Evolutionary conservation across 1,140 invertebrate species (phyloP).

Genomic region (Babylonia areolata): DNA sequence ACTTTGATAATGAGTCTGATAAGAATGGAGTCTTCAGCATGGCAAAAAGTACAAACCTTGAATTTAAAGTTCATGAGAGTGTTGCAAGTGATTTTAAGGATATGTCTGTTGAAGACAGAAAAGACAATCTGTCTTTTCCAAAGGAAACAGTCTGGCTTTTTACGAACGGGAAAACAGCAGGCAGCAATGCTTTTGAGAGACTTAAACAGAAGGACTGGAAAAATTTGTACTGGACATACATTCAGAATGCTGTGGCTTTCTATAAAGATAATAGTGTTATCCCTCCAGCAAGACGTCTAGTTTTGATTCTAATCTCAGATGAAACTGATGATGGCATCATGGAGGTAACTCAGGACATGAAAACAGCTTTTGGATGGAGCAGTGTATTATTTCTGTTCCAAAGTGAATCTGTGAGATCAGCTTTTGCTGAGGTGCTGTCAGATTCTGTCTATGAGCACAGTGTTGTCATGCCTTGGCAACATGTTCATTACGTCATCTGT

Average conservation of each 20-base stretch:
- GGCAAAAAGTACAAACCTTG: not conserved
- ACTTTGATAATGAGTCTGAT: conserved; percentile 5
- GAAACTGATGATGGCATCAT: not conserved
- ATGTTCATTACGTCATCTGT: not conserved
- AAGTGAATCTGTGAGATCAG: not conserved
- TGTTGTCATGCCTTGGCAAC: not conserved
- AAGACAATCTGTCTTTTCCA: not conserved
- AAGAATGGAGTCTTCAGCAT: not conserved
- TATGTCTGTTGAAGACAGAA: not conserved
- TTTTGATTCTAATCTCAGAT: not conserved
- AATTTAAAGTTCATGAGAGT: not conserved
- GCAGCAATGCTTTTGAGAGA: not conserved
- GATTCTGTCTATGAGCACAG: not conserved
- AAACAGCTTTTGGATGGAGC: not conserved
- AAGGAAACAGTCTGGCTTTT: not conserved
- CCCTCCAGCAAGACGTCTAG: not conserved
- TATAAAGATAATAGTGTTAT: conserved; percentile 3
- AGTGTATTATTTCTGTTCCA: conserved; percentile 1
- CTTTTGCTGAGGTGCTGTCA: not conserved
- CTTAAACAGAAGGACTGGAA: not conserved
- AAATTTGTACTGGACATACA: not conserved
- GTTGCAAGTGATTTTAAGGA: not conserved
- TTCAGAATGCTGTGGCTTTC: not conserved
- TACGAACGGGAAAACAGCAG: not conserved
- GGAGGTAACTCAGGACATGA: not conserved